Evolutionary conservation across 2,797 vertebrate genomes (phyloP).

Genomic region (Rachycentron canadum): DNA sequence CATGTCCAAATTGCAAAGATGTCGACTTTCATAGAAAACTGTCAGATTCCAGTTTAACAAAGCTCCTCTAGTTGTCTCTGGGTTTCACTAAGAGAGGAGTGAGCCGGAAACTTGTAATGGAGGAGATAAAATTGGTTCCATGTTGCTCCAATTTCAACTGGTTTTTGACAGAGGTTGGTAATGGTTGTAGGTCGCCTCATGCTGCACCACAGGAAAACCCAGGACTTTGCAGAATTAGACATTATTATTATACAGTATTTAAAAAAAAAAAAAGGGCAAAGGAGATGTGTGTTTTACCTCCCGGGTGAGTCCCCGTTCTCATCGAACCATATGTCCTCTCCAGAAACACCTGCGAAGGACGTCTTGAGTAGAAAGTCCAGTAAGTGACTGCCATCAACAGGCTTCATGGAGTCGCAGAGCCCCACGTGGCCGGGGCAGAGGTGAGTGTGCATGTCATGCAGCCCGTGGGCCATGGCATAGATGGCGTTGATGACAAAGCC

Average conservation of each 20-base stretch:
- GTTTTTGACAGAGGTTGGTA: too few species aligned
- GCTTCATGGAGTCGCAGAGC: constrained; percentile 95
- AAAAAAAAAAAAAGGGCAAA: background rate
- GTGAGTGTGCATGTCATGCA: constrained; percentile 93
- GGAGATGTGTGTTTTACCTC: constrained; percentile 85
- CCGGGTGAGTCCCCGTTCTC: constrained; percentile 97
- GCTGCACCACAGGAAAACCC: too few species aligned
- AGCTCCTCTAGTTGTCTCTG: background rate
- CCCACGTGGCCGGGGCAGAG: constrained; percentile 91
- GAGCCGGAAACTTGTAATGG: background rate
- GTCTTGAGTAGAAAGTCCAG: constrained; percentile 95
- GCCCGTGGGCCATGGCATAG: constrained; percentile 97
- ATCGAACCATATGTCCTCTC: constrained; percentile 97
- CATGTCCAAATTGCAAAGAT: too few species aligned
- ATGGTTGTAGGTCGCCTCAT: background rate
- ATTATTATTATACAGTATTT: background rate
- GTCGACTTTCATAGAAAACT: too few species aligned
- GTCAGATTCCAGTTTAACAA: background rate
- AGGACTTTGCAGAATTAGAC: background rate
- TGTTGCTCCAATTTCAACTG: background rate
- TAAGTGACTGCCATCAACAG: constrained; percentile 94
- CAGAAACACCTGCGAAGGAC: constrained; percentile 93
- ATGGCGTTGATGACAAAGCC: constrained; percentile 99
- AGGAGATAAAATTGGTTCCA: background rate
- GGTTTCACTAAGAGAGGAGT: background rate